phyloP scores from a whole-genome alignment of 2,888 invertebrate genomes.

The Agrochola litura region DNA sequence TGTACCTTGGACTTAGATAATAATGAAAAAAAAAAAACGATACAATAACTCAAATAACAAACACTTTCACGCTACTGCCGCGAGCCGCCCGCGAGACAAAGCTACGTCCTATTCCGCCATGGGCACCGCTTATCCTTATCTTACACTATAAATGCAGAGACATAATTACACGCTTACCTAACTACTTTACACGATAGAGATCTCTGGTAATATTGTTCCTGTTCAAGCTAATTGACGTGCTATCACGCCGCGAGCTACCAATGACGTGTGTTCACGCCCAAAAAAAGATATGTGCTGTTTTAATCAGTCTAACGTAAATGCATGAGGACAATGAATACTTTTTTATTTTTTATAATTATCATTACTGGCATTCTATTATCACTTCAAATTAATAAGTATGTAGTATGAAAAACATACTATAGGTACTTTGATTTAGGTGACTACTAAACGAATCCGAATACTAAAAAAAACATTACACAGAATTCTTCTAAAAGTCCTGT shows the following conservation, averaged over 20 bases:
- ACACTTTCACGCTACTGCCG: background rate
- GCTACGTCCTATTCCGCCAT: constrained; percentile 57
- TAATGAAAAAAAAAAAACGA: background rate
- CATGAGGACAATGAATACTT: constrained; percentile 35
- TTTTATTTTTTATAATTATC: constrained; percentile 19
- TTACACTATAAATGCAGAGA: constrained; percentile 67
- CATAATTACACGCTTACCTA: constrained; percentile 62
- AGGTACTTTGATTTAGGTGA: constrained; percentile 67
- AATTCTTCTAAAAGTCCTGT: constrained; percentile 10
- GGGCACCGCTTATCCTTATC: constrained; percentile 57
- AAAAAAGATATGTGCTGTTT: constrained; percentile 49
- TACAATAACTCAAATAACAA: background rate
- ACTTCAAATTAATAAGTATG: constrained; percentile 38
- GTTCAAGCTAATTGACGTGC: constrained; percentile 38
- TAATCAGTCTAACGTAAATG: constrained; percentile 59
- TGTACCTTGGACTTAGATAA: background rate
- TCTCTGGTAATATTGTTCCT: constrained; percentile 63
- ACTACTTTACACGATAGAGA: constrained; percentile 66
- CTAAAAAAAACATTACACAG: constrained; percentile 55
- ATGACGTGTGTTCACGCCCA: constrained; percentile 24
- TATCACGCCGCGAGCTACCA: constrained; percentile 33
- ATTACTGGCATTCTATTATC: constrained; percentile 57
- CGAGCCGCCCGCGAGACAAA: constrained; percentile 56
- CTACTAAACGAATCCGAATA: constrained; percentile 61
- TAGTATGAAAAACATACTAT: constrained; percentile 44